Conservation (phyloP, 2,113 vertebrate genomes). For the Pseudorectes ferrugineus region DNA sequence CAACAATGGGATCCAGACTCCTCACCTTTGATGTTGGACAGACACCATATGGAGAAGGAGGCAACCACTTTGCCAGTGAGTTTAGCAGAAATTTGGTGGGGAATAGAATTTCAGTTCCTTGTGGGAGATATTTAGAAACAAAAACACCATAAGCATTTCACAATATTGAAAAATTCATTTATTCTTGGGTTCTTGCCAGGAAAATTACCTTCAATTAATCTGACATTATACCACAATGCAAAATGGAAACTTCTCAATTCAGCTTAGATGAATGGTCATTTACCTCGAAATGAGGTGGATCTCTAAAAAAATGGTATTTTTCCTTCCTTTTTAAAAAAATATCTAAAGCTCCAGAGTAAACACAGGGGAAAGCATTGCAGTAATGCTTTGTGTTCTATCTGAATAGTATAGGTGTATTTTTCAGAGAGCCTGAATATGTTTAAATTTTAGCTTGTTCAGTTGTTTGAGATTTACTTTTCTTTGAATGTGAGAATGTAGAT, state of each 20-base stretch:
- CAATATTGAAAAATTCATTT: neutral
- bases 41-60: neutral
- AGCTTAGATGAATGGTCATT: neutral
- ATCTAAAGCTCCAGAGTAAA: neutral
- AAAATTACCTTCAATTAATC: neutral
- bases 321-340: neutral
- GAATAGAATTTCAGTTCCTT: neutral
- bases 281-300: neutral
- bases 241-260: neutral
- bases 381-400: neutral
- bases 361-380: neutral
- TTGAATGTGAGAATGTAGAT: neutral
- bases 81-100: neutral
- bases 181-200: neutral
- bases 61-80: neutral
- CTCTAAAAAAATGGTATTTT: neutral
- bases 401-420: neutral
- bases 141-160: neutral
- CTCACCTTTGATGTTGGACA: neutral
- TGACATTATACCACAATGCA: neutral
- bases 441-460: neutral
- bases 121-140: neutral
- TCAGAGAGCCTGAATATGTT: neutral
- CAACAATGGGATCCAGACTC: neutral
- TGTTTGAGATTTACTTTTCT: neutral